Conservation (phyloP, 2,797 vertebrate genomes). For the Sebastes cheni region DNA sequence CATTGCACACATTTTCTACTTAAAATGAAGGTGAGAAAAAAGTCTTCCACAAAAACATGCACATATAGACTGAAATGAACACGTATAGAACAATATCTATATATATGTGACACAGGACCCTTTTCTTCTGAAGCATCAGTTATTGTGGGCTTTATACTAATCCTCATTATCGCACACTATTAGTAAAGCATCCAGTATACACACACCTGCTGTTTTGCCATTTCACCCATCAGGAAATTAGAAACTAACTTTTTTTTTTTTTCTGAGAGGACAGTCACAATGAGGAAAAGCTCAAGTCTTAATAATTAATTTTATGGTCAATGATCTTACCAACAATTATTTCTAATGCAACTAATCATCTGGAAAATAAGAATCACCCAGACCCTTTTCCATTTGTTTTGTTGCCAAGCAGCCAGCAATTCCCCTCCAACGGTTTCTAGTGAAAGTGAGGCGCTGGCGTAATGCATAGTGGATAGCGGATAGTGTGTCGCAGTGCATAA, state of each 20-base stretch:
- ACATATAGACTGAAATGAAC: background rate
- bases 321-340: slow-evolving; percentile 77
- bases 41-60: background rate
- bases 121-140: background rate
- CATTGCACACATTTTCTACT: background rate
- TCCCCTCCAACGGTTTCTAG: slow-evolving; percentile 57
- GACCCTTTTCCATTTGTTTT: slow-evolving; percentile 73
- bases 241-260: slow-evolving; percentile 43
- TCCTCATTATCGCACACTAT: background rate
- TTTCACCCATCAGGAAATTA: slow-evolving; percentile 58
- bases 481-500: slow-evolving; percentile 56
- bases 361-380: slow-evolving; percentile 78
- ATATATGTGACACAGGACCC: background rate
- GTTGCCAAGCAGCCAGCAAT: slow-evolving; percentile 77
- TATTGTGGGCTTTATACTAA: background rate
- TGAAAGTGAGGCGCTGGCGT: slow-evolving; percentile 51
- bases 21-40: background rate
- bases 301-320: slow-evolving; percentile 80
- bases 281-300: slow-evolving; percentile 51
- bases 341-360: slow-evolving; percentile 79
- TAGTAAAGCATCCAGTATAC: slow-evolving; percentile 34
- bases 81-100: background rate
- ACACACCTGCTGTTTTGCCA: slow-evolving; percentile 38
- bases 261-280: slow-evolving; percentile 39
- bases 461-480: slow-evolving; percentile 53